Base-by-base conservation (phyloP, 1,140 invertebrate species). In the Dinothrombium tinctorium region DNA sequence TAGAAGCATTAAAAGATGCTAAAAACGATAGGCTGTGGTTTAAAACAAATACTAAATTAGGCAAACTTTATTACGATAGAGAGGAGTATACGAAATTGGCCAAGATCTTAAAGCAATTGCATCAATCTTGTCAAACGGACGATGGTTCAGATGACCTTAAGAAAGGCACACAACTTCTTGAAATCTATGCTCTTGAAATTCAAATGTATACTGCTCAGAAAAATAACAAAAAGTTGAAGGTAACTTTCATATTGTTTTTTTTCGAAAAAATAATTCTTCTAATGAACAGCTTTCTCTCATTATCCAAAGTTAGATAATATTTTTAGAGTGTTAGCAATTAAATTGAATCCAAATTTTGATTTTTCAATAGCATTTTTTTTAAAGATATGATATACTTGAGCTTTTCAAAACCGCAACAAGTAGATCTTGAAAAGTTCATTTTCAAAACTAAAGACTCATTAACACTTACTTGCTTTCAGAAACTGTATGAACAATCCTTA, bases 181-280 rank as follows among this genome's bases (percentile, higher is more conserved):
- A 99, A 63, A 96, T 99, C 40, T 99, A 98, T 62, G 94, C 94
- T 1, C 60, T 99, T 48, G 92, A 98, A 69, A 98, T 99, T 54
- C 92, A 99, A 67, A 98, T 99, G 92, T 95, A 98, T 56, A 98
- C 92, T 1, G 86, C 84, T 41, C 90, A 96, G 63, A 98, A 98
- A 56, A 98, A 99, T 58, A 98, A 98, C 56, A 98, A 98, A 57
- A 96, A 96, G 59, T 60, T 98, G 6, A 98, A 98, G 55, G 60
- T 63, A 50, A 41, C 28, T 42, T 32, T 37, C 23, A 17, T 33
- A 35, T 23, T 33, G 22, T 41, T 42, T 24, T 28, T 14, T 43
- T 14, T 26, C 21, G 6, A 19, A 39, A 32, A 14, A 38, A 36
- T 14, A 12, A 31, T 40, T 25, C 11, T 2, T 22, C 23, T 31